Evolutionary conservation across 1,140 invertebrate genomes (phyloP), one percentile per base, ranked within the genome.

Genomic region (Helicoverpa zea): DNA sequence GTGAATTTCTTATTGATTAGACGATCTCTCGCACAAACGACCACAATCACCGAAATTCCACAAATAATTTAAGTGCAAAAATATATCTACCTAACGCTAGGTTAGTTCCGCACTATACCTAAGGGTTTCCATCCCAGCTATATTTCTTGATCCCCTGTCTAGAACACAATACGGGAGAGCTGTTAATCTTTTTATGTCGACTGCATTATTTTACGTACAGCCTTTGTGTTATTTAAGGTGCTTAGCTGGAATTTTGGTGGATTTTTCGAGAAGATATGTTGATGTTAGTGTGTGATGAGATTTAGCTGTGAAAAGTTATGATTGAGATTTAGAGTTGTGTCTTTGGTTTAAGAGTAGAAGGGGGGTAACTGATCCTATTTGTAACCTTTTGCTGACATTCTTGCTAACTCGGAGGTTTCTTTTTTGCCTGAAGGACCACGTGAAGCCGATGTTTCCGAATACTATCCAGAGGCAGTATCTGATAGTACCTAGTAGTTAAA

Each of bases 111-210:
- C 79, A 76, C 73, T 61, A 49, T 73, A 81, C 79, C 80, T 79
- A 82, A 30, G 23, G 64, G 64, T 70, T 82, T 72, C 83, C 78
- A 75, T 64, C 66, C 74, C 12, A 68, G 83, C 84, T 78, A 88
- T 89, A 89, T 89, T 88, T 89, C 87, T 85, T 84, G 84, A 84
- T 87, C 84, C 83, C 64, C 84, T 87, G 87, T 89, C 84, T 56
- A 70, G 58, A 64, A 58, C 88, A 90, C 88, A 86, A 88, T 86
- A 88, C 86, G 81, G 72, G 80, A 43, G 64, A 47, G 81, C 83
- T 86, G 88, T 90, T 90, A 90, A 90, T 90, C 87, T 88, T 87
- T 88, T 87, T 86, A 88, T 83, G 84, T 89, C 85, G 83, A 86
- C 87, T 89, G 84, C 87, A 88, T 89, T 89, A 88, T 87, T 87